These are phyloP conservation scores for Drosophila ironensis DNA, from an alignment of 1,140 invertebrate species.

Conservation along the genomic window DNA sequence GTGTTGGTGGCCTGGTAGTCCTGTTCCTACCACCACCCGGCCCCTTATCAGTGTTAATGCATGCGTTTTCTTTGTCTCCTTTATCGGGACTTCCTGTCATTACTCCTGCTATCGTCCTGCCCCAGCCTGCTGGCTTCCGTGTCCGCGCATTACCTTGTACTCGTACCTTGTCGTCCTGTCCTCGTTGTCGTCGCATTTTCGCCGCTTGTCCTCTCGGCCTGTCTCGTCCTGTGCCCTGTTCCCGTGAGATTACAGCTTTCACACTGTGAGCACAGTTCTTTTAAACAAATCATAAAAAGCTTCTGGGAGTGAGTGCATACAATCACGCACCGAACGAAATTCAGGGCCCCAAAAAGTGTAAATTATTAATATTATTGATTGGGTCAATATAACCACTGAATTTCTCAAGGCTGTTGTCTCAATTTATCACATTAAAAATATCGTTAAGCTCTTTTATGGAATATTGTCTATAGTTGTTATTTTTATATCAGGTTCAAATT, in stretches of 20 bases:
- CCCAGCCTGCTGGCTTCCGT: slow-evolving; percentile 38
- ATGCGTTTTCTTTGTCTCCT: slow-evolving; percentile 67
- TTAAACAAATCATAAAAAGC: too few relatives aligned
- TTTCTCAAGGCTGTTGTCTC: too few relatives aligned
- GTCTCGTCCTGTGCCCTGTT: too few relatives aligned
- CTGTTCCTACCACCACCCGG: background rate
- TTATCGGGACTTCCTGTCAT: slow-evolving; percentile 72
- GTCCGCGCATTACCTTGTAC: slow-evolving; percentile 53
- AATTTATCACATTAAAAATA: too few relatives aligned
- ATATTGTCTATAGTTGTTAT: too few relatives aligned
- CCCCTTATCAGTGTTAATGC: slow-evolving; percentile 66
- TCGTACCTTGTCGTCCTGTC: slow-evolving; percentile 43
- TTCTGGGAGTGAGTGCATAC: too few relatives aligned
- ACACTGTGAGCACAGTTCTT: slow-evolving; percentile 8
- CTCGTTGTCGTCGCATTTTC: slow-evolving; percentile 16
- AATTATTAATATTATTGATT: too few relatives aligned
- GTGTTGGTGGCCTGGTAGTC: background rate
- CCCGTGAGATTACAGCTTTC: slow-evolving; percentile 46
- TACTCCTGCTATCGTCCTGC: slow-evolving; percentile 63
- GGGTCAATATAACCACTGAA: too few relatives aligned
- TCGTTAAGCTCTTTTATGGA: too few relatives aligned
- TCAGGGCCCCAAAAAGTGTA: too few relatives aligned
- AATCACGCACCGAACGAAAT: too few relatives aligned
- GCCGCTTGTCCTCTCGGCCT: slow-evolving; percentile 4
- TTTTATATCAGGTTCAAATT: too few relatives aligned